These are phyloP conservation scores for Zhengitettix transpicula DNA, from an alignment of 2,888 invertebrate genomes.

Conservation along the genomic window DNA sequence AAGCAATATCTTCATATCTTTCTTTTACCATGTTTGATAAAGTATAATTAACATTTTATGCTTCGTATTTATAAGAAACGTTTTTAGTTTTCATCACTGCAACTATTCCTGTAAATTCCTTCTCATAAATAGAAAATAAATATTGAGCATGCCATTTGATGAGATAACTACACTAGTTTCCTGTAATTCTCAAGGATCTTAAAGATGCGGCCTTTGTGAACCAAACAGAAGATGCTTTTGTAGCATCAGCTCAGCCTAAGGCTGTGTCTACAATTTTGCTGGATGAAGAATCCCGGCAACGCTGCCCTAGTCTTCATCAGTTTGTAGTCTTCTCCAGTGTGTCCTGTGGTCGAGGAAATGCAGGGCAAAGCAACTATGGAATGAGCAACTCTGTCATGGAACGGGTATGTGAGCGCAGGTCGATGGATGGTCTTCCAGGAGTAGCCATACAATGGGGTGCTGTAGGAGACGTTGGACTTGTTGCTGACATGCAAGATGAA, in stretches of 20 bases:
- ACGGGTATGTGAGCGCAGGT: constrained; percentile 61
- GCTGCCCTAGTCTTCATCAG: constrained; percentile 39
- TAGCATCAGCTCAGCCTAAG: constrained; percentile 56
- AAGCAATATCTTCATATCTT: no score
- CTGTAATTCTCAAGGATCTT: constrained; percentile 23
- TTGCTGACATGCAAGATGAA: constrained; percentile 37
- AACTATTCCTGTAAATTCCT: no score
- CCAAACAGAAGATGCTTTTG: constrained; percentile 51
- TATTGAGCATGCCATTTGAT: no score
- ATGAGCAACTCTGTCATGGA: constrained; percentile 85
- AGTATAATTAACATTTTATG: no score
- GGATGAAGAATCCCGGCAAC: constrained; percentile 44
- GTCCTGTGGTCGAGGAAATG: constrained; percentile 79
- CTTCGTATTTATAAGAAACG: no score
- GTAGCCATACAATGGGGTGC: constrained; percentile 88
- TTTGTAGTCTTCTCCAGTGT: constrained; percentile 89
- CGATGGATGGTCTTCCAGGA: constrained; percentile 51
- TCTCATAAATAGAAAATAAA: no score
- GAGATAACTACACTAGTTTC: not conserved
- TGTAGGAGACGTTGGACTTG: constrained; percentile 65
- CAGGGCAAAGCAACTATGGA: constrained; percentile 82
- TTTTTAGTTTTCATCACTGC: no score
- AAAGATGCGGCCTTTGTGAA: constrained; percentile 62
- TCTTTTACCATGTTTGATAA: no score
- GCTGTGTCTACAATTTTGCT: constrained; percentile 63